Percentiles rank a stretch among this genome's conserved stretches.
These are phyloP conservation scores for Gallirallus australis DNA, from an alignment of 2,797 vertebrate species.

Conservation along the genomic window DNA sequence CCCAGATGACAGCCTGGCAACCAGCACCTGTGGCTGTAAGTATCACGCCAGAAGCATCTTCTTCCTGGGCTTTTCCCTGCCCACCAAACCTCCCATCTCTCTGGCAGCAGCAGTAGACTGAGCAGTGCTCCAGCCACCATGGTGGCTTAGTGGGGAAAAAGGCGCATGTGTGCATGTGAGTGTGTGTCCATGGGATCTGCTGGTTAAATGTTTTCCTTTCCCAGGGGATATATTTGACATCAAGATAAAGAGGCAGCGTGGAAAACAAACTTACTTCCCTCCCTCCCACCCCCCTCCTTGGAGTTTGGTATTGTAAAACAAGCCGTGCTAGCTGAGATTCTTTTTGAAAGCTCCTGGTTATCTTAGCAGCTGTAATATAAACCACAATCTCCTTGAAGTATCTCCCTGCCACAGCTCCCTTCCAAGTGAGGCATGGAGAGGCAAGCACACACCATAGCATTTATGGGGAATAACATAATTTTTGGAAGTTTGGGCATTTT, in stretches of 20 bases:
- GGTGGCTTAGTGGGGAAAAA: not conserved
- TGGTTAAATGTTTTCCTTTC: conserved; percentile 79
- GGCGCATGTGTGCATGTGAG: too few relatives aligned
- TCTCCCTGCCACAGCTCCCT: not conserved
- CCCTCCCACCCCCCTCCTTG: not conserved
- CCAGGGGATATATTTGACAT: conserved; percentile 78
- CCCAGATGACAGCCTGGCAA: not conserved
- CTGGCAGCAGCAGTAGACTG: not conserved
- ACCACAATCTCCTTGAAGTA: conserved; percentile 46
- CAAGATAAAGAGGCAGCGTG: conserved; percentile 70
- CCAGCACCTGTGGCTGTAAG: not conserved
- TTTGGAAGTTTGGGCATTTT: not conserved
- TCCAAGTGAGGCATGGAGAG: not conserved
- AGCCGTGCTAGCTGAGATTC: conserved; percentile 27
- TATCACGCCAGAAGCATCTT: not conserved
- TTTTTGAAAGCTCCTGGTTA: conserved; percentile 60
- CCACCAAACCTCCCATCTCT: not conserved
- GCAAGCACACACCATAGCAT: not conserved
- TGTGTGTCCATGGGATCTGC: conserved; percentile 54
- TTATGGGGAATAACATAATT: not conserved
- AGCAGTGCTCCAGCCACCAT: not conserved
- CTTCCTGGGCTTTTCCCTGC: not conserved
- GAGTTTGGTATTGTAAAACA: conserved; percentile 60
- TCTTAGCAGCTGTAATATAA: conserved; percentile 70
- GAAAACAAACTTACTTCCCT: conserved; percentile 74